Evolutionary conservation across 2,888 invertebrate genomes (phyloP).

Genomic region (Cataglyphis albicans): DNA sequence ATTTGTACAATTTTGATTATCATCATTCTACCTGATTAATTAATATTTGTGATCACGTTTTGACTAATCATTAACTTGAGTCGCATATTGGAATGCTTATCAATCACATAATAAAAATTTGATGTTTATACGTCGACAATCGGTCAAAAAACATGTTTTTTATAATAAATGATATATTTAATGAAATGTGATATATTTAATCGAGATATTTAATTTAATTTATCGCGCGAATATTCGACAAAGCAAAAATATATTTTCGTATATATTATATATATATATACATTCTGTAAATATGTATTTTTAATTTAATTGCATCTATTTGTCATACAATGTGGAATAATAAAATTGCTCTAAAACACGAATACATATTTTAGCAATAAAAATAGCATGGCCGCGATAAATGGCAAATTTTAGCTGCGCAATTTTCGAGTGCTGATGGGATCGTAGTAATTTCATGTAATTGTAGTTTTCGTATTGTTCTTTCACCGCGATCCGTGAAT

Average conservation of each 20-base stretch:
- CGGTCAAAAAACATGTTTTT: neutral
- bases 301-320: neutral
- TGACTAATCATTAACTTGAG: neutral
- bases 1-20: neutral
- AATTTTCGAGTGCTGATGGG: neutral
- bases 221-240: neutral
- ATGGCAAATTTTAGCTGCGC: neutral
- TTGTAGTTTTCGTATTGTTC: neutral
- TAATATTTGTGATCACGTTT: neutral
- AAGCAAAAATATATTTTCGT: neutral
- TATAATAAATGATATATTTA: neutral
- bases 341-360: neutral
- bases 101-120: neutral
- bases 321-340: neutral
- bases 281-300: neutral
- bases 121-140: neutral
- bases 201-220: neutral
- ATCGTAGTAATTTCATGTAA: neutral
- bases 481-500: neutral
- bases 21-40: neutral
- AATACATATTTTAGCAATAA: neutral
- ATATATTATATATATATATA: neutral
- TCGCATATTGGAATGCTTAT: neutral
- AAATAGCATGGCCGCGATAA: neutral
- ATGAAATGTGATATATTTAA: neutral